Base-by-base conservation (phyloP, 2,888 invertebrate species). In the Drosophila sordidapex region DNA sequence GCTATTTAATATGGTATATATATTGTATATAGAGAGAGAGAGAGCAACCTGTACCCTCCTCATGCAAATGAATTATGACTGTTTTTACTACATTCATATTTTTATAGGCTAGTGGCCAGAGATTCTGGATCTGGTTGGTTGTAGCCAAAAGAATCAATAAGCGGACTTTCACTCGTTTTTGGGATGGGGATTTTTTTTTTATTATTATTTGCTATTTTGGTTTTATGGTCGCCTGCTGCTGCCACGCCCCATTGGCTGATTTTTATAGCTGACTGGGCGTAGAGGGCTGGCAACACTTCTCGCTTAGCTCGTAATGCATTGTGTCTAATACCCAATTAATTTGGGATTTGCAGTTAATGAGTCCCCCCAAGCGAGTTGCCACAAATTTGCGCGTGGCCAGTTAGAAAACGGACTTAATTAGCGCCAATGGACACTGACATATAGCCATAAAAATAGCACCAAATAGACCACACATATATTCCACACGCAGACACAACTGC, bases 251-350 rank as follows among this genome's bases (percentile, higher is more conserved):
- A 33, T 81, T 59, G 56, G n/a, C n/a, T 33, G 46, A 59, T 67
- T 81, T 81, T 78, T 78, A 78, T 78, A 60, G 78, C 78, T 67
- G 48, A 46, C 31, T 48, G 59, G 67, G 78, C 54, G 62, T 68
- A 48, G 64, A 69, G 48, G 40, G 35, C 46, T 43, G 29, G 48
- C 68, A 56, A 59, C 62, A 69, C 66, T 70, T 80, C 80, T 70
- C 58, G 66, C 66, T 80, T 76, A 53, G 67, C 35, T 61, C 52
- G 65, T 74, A 79, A 82, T 74, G 82, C 82, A 82, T 79, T 82
- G 79, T 79, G 80, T 85, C 81, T 86, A 86, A 86, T 86, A 89
- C 83, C 87, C 88, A 90, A 86, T 86, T 86, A 86, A 86, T 86
- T 88, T 89, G 68, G 89, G 84, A 88, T 90, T 86, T 88, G 64